Evolutionary conservation across 2,797 vertebrate genomes (phyloP), one percentile per base, ranked within the genome.

Genomic region (Sphenodon punctatus): DNA sequence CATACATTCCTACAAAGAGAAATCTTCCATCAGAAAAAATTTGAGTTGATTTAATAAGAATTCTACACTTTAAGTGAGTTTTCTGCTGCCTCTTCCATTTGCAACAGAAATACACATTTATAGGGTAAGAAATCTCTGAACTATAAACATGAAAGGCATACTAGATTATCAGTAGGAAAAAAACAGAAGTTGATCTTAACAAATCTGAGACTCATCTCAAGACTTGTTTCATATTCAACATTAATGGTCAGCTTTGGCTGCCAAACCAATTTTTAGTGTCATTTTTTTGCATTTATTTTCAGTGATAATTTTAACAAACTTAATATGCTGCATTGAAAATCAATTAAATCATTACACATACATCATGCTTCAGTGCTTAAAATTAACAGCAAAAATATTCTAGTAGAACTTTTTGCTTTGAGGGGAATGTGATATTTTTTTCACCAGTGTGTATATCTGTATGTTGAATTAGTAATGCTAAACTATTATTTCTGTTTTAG

Each of bases 381-480:
- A 83, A 77, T 64, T 74, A 91, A 64, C 2, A 69, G 4, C 9
- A 89, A 14, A 58, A 34, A 60, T 60, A 68, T 67, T 49, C 51
- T 41, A 20, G 34, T n/a, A 30, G 25, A 68, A 67, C 16, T 30
- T 58, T 15, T 61, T 85, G 23, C 9, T 72, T 38, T 11, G 45
- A 53, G 68, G 55, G 0, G 4, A 11, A 3, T 3, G 0, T 22
- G 16, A 22, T 20, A n/a, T 20, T 48, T 41, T 7, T 60, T 3
- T 36, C 7, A 3, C 19, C 16, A 51, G 6, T 2, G 1, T 13
- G 0, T 73, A 1, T 16, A 56, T 79, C 61, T 32, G 70, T 38
- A 4, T 3, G 1, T 4, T 51, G 16, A 55, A 71, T 45, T 4
- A 45, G 5, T 71, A 80, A 65, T 77, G 66, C 1, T 16, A 5